Evolutionary conservation across 2,797 vertebrate genomes (phyloP).

Genomic region (Poecilia picta): DNA sequence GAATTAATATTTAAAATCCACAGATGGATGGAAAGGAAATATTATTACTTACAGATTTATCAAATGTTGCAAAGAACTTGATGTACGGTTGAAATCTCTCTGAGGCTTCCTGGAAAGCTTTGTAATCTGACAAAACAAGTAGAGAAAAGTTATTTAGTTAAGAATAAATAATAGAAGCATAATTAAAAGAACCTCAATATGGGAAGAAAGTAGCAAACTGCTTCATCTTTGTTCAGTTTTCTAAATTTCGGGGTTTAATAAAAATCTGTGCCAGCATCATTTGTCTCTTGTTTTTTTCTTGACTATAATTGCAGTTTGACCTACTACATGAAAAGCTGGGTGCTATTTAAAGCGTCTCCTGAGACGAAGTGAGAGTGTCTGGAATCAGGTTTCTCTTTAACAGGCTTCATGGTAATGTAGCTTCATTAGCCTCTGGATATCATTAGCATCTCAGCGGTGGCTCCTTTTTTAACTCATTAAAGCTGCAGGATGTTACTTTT

Average conservation of each 20-base stretch:
- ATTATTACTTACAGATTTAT: constrained; percentile 89
- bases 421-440: constrained; percentile 54
- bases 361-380: constrained; percentile 52
- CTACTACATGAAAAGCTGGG: constrained; percentile 58
- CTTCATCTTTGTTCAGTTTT: constrained; percentile 51
- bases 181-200: constrained; percentile 17
- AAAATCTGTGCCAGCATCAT: constrained; percentile 56
- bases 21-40: too few species aligned
- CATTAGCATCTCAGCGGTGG: constrained; percentile 27
- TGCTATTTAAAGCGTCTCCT: constrained; percentile 69
- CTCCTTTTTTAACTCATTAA: constrained; percentile 2
- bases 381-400: constrained; percentile 59
- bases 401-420: constrained; percentile 26
- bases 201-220: constrained; percentile 21
- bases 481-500: too few species aligned
- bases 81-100: constrained; percentile 95
- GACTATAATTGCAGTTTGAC: constrained; percentile 72
- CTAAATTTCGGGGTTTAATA: constrained; percentile 53
- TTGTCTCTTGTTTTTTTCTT: constrained; percentile 29
- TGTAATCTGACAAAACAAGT: constrained; percentile 84
- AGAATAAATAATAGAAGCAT: not conserved
- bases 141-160: not conserved
- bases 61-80: constrained; percentile 97
- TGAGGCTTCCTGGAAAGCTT: constrained; percentile 92
- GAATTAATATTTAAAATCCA: not conserved